These are phyloP conservation scores for Alauda arvensis DNA, from an alignment of 2,797 vertebrate species.

Conservation along the genomic window DNA sequence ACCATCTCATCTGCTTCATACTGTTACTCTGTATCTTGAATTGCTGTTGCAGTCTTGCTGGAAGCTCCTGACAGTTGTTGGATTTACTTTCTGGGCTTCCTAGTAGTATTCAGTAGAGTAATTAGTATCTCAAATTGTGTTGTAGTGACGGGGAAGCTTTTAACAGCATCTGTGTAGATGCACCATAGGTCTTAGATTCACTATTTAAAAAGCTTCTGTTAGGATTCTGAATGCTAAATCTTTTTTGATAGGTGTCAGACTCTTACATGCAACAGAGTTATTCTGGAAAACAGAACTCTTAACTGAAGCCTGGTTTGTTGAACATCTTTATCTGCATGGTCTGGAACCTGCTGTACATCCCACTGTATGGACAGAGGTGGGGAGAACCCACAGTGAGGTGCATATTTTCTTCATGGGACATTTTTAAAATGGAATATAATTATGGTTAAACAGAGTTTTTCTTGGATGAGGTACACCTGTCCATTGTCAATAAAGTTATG, in stretches of 20 bases:
- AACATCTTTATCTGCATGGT: neutral
- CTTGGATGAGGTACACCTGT: neutral
- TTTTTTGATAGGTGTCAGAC: neutral
- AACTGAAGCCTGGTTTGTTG: neutral
- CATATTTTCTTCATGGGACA: neutral
- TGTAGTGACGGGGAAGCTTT: neutral
- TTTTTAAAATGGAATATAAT: neutral
- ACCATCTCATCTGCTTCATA: neutral
- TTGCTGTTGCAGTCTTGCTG: neutral
- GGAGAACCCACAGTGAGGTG: neutral
- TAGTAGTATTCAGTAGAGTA: neutral
- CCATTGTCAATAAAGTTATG: neutral
- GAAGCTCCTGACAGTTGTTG: neutral
- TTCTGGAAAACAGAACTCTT: neutral
- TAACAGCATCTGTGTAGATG: neutral
- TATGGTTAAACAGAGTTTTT: neutral
- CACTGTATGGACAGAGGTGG: neutral
- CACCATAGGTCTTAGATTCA: neutral
- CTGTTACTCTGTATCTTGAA: neutral
- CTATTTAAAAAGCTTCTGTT: neutral
- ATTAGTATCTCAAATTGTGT: neutral
- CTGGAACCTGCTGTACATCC: neutral
- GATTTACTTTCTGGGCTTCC: neutral
- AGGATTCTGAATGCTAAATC: neutral
- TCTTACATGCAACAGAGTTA: neutral